Percentiles rank a stretch among this genome's conserved stretches.
Evolutionary conservation across 1,140 invertebrate genomes (phyloP).

Genomic region (Drosophila setifemur): DNA sequence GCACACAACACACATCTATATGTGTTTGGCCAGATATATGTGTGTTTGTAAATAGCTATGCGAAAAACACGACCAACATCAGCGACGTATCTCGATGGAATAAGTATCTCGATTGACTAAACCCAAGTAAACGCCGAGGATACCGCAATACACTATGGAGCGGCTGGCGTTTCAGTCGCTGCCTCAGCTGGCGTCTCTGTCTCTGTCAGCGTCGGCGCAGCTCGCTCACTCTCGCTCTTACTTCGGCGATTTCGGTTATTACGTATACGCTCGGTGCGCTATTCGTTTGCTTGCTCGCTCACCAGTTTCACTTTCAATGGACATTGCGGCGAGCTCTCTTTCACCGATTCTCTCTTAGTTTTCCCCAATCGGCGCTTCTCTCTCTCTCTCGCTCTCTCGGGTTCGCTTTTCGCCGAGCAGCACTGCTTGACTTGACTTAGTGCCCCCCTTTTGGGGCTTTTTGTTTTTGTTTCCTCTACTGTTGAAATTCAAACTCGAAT

Average conservation of each 20-base stretch:
- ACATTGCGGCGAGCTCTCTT: not conserved
- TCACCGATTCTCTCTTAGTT: not conserved
- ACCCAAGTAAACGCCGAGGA: constrained; percentile 81
- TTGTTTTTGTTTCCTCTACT: constrained; percentile 27
- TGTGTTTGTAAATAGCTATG: constrained; percentile 54
- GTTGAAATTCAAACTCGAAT: constrained; percentile 60
- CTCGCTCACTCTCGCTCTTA: constrained; percentile 69
- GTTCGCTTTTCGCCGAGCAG: constrained; percentile 17
- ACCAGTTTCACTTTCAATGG: constrained; percentile 74
- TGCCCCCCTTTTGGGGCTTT: constrained; percentile 61
- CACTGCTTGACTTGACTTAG: constrained; percentile 67
- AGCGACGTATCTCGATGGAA: constrained; percentile 83
- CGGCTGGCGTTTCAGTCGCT: constrained; percentile 29
- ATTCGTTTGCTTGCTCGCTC: constrained; percentile 21
- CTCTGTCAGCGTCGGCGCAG: not conserved
- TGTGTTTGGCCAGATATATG: constrained; percentile 25
- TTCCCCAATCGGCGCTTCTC: constrained; percentile 1
- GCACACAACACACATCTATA: too few relatives aligned
- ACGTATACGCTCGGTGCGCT: constrained; percentile 57
- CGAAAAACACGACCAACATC: constrained; percentile 82
- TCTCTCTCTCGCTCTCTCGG: constrained; percentile 19
- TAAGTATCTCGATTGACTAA: constrained; percentile 83
- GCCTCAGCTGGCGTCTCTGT: constrained; percentile 5
- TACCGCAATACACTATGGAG: constrained; percentile 78
- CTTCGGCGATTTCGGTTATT: constrained; percentile 49